Base-by-base conservation (phyloP, 2,888 invertebrate genomes). In the Subacronicta megacephala region DNA sequence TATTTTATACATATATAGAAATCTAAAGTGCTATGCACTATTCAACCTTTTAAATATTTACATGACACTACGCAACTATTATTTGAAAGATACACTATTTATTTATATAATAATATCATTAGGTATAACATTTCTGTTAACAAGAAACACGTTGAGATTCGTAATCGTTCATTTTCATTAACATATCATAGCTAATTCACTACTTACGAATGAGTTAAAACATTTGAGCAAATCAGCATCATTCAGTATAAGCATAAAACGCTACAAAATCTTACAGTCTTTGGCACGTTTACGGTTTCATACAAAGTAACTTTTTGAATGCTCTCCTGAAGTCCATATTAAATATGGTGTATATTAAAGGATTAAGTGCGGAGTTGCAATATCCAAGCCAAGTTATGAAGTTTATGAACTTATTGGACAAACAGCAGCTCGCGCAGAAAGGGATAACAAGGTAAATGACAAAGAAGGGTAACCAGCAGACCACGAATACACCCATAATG, bases 401-500 rank as follows among this genome's bases (percentile, higher is more conserved):
- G 89, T 98, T 97, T 65, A 97, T 97, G 64, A 98, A 95, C 83
- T 97, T 96, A 65, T 96, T 96, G 3, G 97, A 97, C 29, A 97
- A 96, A 82, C 97, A 97, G 88, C 98, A 98, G 66, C 95, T 95
- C 10, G 95, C 94, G 84, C 98, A 98, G 87, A 98, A 99, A 4
- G 99, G 98, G 71, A 97, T 95, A 63, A 98, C 97, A 42, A 99
- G 96, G 89, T 99, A 99, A 96, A 99, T 97, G 33, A 99, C 96
- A 90, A 99, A 99, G 94, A 99, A 99, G 4, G 99, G 99, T 61
- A 99, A 95, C 99, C 99, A 99, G 89, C 99, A 99, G 9, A 99
- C 96, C 43, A 99, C 98, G 87, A 99, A 99, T 0, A 99, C 99
- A 5, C 99, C 99, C 97, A 99, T 99, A 57, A 99, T 99, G 54